These are phyloP conservation scores for Neodiprion fabricii DNA, from an alignment of 1,140 invertebrate species.

Conservation along the genomic window DNA sequence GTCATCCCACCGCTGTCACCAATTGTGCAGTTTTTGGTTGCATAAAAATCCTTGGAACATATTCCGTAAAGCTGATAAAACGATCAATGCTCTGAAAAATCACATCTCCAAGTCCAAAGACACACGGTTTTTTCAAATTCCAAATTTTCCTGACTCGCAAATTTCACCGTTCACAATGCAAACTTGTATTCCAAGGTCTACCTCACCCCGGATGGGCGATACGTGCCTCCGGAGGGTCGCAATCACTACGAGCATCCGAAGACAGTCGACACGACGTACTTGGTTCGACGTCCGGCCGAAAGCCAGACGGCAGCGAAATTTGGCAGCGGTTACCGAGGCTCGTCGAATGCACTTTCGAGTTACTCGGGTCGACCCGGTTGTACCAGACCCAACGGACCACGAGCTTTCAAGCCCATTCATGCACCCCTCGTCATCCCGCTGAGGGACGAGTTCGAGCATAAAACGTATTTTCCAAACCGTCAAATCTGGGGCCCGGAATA, in stretches of 20 bases:
- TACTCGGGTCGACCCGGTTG: slow-evolving; percentile 36
- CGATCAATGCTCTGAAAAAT: too few species aligned
- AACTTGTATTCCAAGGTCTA: slow-evolving; percentile 42
- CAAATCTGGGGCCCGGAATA: slow-evolving; percentile 35
- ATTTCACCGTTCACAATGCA: too few species aligned
- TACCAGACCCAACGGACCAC: slow-evolving; percentile 24
- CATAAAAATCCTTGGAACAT: too few species aligned
- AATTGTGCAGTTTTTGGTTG: too few species aligned
- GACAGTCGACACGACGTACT: slow-evolving; percentile 59
- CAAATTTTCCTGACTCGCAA: too few species aligned
- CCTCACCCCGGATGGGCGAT: slow-evolving; percentile 52
- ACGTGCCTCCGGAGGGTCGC: slow-evolving; percentile 54
- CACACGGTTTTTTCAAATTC: too few species aligned
- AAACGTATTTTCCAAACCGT: slow-evolving; percentile 28
- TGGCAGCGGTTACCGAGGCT: not conserved
- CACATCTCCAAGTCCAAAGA: too few species aligned
- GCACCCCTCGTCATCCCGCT: slow-evolving; percentile 40
- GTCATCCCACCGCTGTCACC: too few species aligned
- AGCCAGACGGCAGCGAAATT: slow-evolving; percentile 9
- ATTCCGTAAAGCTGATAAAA: too few species aligned
- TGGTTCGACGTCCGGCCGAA: slow-evolving; percentile 51
- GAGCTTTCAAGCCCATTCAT: slow-evolving; percentile 43
- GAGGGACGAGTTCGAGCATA: slow-evolving; percentile 24
- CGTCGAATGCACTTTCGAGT: slow-evolving; percentile 24
- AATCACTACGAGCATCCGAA: slow-evolving; percentile 45